Evolutionary conservation across 2,888 invertebrate genomes (phyloP).

Genomic region (Catotricha subobsoleta): DNA sequence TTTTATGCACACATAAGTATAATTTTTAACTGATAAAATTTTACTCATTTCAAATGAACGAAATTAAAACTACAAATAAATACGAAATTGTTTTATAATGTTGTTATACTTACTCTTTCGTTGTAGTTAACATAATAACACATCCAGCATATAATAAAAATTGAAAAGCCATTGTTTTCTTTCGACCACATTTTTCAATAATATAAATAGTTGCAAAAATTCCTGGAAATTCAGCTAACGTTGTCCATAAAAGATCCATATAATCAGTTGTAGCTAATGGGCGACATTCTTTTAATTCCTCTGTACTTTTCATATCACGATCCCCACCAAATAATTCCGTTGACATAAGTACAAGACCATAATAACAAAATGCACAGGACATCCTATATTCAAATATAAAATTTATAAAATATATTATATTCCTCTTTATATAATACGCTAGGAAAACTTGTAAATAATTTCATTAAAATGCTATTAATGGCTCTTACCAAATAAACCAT

Average conservation of each 20-base stretch:
- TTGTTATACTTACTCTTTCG: conserved; percentile 41
- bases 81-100: no score
- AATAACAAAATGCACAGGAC: conserved; percentile 88
- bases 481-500: conserved; percentile 77
- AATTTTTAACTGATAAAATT: no score
- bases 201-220: conserved; percentile 76
- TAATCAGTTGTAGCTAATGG: conserved; percentile 72
- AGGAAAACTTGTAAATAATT: background rate
- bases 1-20: no score
- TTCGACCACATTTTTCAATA: conserved; percentile 77
- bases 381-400: conserved; percentile 38
- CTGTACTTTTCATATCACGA: conserved; percentile 8
- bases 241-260: conserved; percentile 84
- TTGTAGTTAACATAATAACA: conserved; percentile 55
- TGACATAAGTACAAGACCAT: conserved; percentile 85
- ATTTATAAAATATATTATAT: background rate
- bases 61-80: background rate
- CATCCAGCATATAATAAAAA: conserved; percentile 68
- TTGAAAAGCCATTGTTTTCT: conserved; percentile 86
- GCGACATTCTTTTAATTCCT: conserved; percentile 37
- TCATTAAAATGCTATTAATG: background rate
- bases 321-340: conserved; percentile 56
- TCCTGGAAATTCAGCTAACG: conserved; percentile 84
- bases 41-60: background rate
- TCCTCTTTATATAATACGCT: background rate